Evolutionary conservation across 2,888 invertebrate genomes (phyloP), one percentile per base, ranked within the genome.

Genomic region (Melieria picta): DNA sequence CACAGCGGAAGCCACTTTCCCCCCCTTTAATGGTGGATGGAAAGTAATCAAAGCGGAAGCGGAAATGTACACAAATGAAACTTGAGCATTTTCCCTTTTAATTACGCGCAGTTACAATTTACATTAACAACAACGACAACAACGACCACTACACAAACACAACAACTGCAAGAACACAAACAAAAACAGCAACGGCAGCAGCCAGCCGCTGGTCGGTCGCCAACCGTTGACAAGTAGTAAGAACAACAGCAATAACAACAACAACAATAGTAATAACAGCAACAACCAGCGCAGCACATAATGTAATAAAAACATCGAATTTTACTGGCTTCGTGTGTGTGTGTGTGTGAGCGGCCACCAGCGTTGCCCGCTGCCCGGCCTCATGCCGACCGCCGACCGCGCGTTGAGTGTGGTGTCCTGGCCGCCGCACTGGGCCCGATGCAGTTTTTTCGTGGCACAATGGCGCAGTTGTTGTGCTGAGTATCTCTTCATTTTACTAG

Each of bases 11-110:
- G 50, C 50, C 50, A 50, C 2, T 11, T 50, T 50, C 11, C 9
- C 9, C 10, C 50, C 30, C 30, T 30, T 30, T 71, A 69, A 72
- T 69, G 71, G 66, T 66, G 65, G 68, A 72, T 72, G 71, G 69
- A 72, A 72, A 66, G 73, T 73, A 74, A 74, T 75, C 71, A 74
- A 75, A 76, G 72, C 76, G 75, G 75, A 76, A 76, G 69, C 74
- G 73, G 68, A 73, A 69, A 69, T 69, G 69, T 61, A 60, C 64
- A 68, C 62, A 69, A 69, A 63, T 63, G 69, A 60, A 66, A 65
- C 71, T 72, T 72, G 64, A 61, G 67, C 60, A 67, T 65, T 62
- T 70, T 67, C 58, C 16, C 63, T 71, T 69, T 72, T 75, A 75
- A 75, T 75, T 75, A 62, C 71, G 69, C 50, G 61, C 66, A 66